These are phyloP conservation scores for Pempheris klunzingeri DNA, from an alignment of 2,797 vertebrate species.

Conservation along the genomic window DNA sequence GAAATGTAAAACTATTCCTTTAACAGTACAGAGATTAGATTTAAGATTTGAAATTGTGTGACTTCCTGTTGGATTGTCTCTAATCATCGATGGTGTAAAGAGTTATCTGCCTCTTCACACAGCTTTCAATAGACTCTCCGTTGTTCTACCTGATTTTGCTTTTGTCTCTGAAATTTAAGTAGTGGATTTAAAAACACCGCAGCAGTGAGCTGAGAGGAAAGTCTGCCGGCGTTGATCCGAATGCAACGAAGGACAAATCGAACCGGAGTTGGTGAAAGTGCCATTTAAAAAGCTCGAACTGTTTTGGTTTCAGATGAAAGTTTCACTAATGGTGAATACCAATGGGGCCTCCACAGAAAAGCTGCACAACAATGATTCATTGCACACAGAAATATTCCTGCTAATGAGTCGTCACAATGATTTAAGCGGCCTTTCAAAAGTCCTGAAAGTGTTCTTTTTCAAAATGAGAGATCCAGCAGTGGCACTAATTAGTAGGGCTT, in stretches of 20 bases:
- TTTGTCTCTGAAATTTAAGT: not conserved
- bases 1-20: not conserved
- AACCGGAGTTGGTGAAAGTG: not conserved
- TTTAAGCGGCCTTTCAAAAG: not conserved
- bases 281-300: not conserved
- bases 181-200: not conserved
- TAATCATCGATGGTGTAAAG: not conserved
- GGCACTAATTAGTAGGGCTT: not conserved
- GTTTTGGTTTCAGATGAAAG: not conserved
- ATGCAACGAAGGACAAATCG: not conserved
- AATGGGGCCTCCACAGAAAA: not conserved
- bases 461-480: not conserved
- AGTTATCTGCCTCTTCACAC: not conserved
- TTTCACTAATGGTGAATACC: not conserved
- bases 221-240: no score
- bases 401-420: conserved; percentile 10
- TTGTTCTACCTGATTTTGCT: not conserved
- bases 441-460: not conserved
- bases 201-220: not conserved
- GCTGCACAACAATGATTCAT: not conserved
- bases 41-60: not conserved
- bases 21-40: no score
- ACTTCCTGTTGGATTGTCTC: not conserved
- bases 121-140: not conserved
- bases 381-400: not conserved